Percentiles rank a stretch among this genome's conserved stretches.
Evolutionary conservation across 2,797 vertebrate species (phyloP).

Genomic region (Galago senegalensis): DNA sequence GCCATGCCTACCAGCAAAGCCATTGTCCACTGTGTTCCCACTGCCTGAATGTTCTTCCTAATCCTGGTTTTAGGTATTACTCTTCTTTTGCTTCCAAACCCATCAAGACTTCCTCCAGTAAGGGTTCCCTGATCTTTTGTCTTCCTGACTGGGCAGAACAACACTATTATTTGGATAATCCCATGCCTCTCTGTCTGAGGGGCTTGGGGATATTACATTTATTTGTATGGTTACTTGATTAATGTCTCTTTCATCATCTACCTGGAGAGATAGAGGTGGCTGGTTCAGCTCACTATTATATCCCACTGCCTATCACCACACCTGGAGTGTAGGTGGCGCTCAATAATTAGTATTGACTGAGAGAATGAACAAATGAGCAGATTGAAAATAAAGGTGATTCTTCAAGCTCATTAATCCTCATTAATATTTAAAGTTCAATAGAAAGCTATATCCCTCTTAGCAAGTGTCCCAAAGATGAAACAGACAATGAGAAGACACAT

Average conservation of each 20-base stretch:
- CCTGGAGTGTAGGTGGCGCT: neutral
- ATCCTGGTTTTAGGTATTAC: neutral
- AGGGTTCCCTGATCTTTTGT: neutral
- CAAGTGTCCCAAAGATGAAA: conserved; percentile 5
- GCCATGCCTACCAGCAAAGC: neutral
- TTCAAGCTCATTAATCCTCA: conserved; percentile 26
- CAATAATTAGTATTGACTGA: neutral
- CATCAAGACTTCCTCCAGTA: neutral
- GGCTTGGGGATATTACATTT: neutral
- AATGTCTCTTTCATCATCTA: neutral
- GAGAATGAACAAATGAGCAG: neutral
- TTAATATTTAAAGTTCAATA: conserved; percentile 41
- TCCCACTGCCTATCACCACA: neutral
- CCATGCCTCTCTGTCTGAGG: neutral
- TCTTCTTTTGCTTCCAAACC: neutral
- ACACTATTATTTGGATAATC: neutral
- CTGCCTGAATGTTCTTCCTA: neutral
- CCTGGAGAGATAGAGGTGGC: neutral
- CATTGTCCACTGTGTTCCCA: neutral
- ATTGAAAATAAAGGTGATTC: neutral
- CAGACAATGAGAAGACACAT: neutral
- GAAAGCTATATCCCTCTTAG: neutral
- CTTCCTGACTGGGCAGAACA: neutral
- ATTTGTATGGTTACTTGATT: neutral
- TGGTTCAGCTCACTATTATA: neutral